Evolutionary conservation across 2,888 invertebrate genomes (phyloP), one percentile per base, ranked within the genome.

Genomic region (Prosopocoilus inquinatus): DNA sequence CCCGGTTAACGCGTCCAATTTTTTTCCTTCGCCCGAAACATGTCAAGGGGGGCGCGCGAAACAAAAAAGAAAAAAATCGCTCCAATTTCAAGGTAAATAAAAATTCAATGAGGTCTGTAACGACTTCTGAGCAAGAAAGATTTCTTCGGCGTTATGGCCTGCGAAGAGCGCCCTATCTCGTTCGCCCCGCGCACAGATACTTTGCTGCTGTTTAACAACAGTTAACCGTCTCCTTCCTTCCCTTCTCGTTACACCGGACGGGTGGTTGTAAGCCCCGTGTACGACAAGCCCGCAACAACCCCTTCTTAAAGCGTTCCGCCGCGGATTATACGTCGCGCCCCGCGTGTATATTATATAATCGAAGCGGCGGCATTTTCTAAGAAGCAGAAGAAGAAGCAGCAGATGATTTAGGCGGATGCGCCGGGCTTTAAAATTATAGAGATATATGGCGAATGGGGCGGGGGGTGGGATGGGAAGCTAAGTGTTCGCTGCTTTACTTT

Each of bases 271-370:
- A 41, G 41, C 16, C 16, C 20, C 41, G 12, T 41, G 41, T 41
- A 41, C 41, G 16, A 41, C 41, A 41, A 41, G 41, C 46, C 47
- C 53, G 46, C 55, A 38, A 57, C 51, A 56, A 54, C 48, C 58
- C 58, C 53, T 60, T 57, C 62, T 60, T 60, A 55, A 60, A 58
- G 58, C 57, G 58, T 58, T 58, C 55, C 51, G 53, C 39, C 54
- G 55, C 54, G 55, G 60, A 62, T 60, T 60, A 60, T 55, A 52
- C 45, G 56, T 53, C 49, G 49, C 53, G 20, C 20, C 5, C n/a
- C n/a, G n/a, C n/a, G 52, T 53, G 53, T 51, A 58, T n/a, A n/a
- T n/a, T n/a, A n/a, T n/a, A n/a, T 61, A 64, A 64, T 60, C 60
- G 56, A 59, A 59, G 63, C 46, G 58, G 51, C 58, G 55, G 57